Conservation (phyloP, 2,113 vertebrate species). For the Sciurus niger region DNA sequence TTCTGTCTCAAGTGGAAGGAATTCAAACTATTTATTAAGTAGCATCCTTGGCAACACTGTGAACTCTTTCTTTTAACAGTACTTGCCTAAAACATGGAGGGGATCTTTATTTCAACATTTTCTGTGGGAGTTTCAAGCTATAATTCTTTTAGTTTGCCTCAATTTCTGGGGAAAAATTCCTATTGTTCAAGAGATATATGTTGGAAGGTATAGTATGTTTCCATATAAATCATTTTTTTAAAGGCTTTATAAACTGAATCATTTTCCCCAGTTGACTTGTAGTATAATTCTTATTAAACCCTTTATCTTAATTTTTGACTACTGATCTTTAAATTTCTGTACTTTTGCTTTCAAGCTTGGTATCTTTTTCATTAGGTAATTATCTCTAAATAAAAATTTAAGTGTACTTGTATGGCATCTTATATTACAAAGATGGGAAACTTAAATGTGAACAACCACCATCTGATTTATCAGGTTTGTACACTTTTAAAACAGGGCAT, state of each 20-base stretch:
- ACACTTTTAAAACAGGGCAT: slow-evolving; percentile 9
- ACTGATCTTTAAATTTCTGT: slow-evolving; percentile 50
- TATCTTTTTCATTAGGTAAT: slow-evolving; percentile 41
- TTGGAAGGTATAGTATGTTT: slow-evolving; percentile 35
- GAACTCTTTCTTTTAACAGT: slow-evolving; percentile 69
- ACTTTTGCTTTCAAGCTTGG: slow-evolving; percentile 48
- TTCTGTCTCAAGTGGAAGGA: slow-evolving; percentile 75
- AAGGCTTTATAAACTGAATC: background rate
- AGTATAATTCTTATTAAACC: background rate
- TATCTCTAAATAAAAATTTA: slow-evolving; percentile 30
- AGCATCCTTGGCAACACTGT: slow-evolving; percentile 68
- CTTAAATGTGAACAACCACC: background rate
- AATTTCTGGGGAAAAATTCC: slow-evolving; percentile 46
- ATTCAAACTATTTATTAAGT: slow-evolving; percentile 79
- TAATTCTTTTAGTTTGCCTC: slow-evolving; percentile 63
- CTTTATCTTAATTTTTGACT: slow-evolving; percentile 60
- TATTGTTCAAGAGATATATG: background rate
- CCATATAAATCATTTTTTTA: background rate
- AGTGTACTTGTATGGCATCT: slow-evolving; percentile 28
- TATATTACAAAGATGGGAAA: slow-evolving; percentile 27
- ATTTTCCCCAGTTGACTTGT: slow-evolving; percentile 55
- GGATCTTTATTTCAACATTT: slow-evolving; percentile 64
- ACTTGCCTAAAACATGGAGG: slow-evolving; percentile 64
- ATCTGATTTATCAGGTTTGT: slow-evolving; percentile 6
- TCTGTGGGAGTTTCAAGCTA: slow-evolving; percentile 61